Evolutionary conservation across 2,113 vertebrate species (phyloP).

Genomic region (Mesembrinibis cayennensis): DNA sequence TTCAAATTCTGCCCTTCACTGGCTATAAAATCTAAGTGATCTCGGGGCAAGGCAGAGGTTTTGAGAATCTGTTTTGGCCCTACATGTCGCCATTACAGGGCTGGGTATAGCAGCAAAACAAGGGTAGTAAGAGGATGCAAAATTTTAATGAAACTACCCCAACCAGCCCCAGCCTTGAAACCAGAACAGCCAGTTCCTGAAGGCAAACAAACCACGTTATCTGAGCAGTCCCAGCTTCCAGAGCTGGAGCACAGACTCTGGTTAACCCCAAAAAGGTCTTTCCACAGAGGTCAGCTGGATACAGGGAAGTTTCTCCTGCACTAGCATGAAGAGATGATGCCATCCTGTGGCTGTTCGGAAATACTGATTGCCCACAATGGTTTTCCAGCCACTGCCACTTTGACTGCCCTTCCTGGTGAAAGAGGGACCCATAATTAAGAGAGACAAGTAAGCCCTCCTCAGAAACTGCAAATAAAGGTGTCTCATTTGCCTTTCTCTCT

Average conservation of each 20-base stretch:
- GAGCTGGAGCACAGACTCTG: not conserved
- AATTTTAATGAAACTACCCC: not conserved
- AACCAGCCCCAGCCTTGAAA: not conserved
- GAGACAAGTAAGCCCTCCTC: not conserved
- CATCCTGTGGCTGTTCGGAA: not conserved
- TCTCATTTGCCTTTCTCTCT: not conserved
- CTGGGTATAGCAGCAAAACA: not conserved
- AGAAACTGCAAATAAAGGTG: not conserved
- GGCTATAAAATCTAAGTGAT: not conserved
- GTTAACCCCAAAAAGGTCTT: not conserved
- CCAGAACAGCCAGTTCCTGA: not conserved
- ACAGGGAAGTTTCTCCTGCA: not conserved
- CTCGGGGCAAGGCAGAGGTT: not conserved
- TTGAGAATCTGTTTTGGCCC: not conserved
- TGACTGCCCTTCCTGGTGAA: not conserved
- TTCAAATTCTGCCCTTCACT: not conserved
- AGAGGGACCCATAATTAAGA: not conserved
- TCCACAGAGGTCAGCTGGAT: not conserved
- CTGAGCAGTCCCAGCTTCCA: not conserved
- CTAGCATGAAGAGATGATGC: not conserved
- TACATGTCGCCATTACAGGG: not conserved
- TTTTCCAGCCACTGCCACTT: not conserved
- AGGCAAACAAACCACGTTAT: not conserved
- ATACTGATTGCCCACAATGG: not conserved
- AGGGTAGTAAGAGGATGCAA: not conserved